Conservation (phyloP, 2,888 invertebrate genomes). For the Cybosia mesomella region DNA sequence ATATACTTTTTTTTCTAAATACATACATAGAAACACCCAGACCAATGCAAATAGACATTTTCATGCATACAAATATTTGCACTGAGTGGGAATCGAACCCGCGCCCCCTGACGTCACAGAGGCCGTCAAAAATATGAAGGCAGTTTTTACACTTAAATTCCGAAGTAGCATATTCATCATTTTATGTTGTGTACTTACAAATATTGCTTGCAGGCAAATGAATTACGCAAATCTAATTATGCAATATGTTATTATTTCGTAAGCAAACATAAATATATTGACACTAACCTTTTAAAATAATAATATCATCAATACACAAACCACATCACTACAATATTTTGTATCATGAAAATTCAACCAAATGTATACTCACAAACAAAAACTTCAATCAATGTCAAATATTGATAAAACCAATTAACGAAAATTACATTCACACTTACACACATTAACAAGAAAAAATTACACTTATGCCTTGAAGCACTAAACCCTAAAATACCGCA, state of each 20-base stretch:
- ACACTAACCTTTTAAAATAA: conserved; percentile 6
- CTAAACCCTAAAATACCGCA: background rate
- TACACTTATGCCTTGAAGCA: background rate
- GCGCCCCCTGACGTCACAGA: too few species aligned
- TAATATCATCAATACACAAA: background rate
- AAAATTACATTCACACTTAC: background rate
- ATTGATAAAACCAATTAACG: background rate
- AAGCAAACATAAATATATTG: background rate
- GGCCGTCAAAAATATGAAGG: background rate
- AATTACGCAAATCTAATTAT: background rate
- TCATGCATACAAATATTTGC: too few species aligned
- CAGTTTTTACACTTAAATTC: background rate
- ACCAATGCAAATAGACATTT: too few species aligned
- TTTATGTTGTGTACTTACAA: background rate
- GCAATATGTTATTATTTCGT: background rate
- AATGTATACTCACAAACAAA: background rate
- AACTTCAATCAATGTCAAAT: conserved; percentile 12
- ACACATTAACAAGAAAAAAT: background rate
- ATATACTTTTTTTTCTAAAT: too few species aligned
- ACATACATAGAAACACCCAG: too few species aligned
- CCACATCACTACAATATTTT: background rate
- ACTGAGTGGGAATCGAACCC: too few species aligned
- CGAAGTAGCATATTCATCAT: background rate
- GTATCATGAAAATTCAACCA: background rate
- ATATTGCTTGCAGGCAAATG: background rate